Evolutionary conservation across 1,140 invertebrate genomes (phyloP).

Genomic region (Notospermus geniculatus): DNA sequence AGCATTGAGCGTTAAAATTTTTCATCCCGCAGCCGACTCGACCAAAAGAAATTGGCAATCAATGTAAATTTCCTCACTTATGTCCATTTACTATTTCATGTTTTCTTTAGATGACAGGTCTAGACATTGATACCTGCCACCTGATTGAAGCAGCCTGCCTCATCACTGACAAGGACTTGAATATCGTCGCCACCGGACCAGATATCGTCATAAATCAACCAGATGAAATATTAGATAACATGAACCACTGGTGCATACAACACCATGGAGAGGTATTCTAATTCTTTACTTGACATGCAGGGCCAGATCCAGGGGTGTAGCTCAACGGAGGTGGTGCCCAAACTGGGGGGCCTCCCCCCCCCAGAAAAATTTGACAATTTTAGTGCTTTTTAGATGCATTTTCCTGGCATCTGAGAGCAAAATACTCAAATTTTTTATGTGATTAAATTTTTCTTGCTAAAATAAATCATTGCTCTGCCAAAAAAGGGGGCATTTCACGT

Average conservation of each 20-base stretch:
- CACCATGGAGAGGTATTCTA: conserved; percentile 66
- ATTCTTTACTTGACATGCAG: background rate
- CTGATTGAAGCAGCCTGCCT: conserved; percentile 87
- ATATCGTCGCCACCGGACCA: conserved; percentile 72
- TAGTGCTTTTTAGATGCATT: too few relatives aligned
- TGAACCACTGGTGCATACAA: conserved; percentile 79
- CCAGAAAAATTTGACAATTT: too few relatives aligned
- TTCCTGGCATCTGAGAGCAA: too few relatives aligned
- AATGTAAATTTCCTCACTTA: background rate
- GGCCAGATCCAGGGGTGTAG: too few relatives aligned
- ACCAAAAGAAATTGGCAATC: background rate
- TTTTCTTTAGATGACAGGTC: conserved; percentile 70
- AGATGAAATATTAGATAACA: conserved; percentile 68
- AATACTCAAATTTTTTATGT: too few relatives aligned
- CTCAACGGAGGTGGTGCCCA: too few relatives aligned
- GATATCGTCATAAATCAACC: conserved; percentile 80
- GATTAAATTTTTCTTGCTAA: too few relatives aligned
- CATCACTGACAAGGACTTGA: conserved; percentile 78
- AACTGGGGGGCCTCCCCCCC: background rate
- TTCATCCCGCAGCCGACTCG: conserved; percentile 30
- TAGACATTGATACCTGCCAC: conserved; percentile 73
- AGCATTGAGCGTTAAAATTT: conserved; percentile 17
- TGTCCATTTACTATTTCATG: background rate
- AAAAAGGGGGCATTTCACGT: background rate
- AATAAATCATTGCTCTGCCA: too few relatives aligned